A percentile compares a stretch with the other conserved stretches of the same genome.
phyloP scores from a whole-genome alignment of 2,888 invertebrate genomes.

The Drosophila nr. perissopoda region DNA sequence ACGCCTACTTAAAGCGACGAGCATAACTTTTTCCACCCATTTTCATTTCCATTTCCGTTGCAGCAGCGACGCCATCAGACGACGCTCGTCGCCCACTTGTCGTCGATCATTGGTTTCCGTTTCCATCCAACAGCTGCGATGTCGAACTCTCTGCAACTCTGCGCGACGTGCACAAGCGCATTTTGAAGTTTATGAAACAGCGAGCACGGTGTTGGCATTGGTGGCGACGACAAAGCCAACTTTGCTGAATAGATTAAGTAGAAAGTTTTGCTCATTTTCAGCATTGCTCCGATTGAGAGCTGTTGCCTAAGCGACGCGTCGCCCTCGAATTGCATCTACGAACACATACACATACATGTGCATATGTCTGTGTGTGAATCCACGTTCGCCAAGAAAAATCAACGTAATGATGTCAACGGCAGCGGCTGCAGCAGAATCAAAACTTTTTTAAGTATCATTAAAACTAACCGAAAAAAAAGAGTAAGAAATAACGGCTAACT shows the following conservation, averaged over 20 bases:
- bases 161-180: conserved; percentile 79
- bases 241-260: conserved; percentile 82
- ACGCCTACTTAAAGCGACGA: conserved; percentile 71
- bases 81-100: conserved; percentile 68
- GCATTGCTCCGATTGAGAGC: conserved; percentile 69
- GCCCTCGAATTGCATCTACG: conserved; percentile 14
- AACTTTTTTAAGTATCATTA: conserved; percentile 80
- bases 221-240: conserved; percentile 56
- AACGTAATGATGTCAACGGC: conserved; percentile 73
- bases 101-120: conserved; percentile 82
- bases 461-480: conserved; percentile 67
- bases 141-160: conserved; percentile 47
- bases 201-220: conserved; percentile 9
- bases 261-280: conserved; percentile 81
- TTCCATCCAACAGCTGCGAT: conserved; percentile 37
- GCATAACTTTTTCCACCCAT: conserved; percentile 52
- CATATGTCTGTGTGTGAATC: conserved; percentile 4
- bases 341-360: neutral
- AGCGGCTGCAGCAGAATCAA: conserved; percentile 50
- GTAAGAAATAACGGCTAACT: neutral
- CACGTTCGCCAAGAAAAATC: conserved; percentile 54
- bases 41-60: conserved; percentile 60
- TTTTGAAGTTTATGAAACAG: conserved; percentile 83
- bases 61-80: conserved; percentile 33
- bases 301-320: conserved; percentile 48